These are phyloP conservation scores for Asbolus verrucosus DNA, from an alignment of 1,140 invertebrate species.

Conservation along the genomic window DNA sequence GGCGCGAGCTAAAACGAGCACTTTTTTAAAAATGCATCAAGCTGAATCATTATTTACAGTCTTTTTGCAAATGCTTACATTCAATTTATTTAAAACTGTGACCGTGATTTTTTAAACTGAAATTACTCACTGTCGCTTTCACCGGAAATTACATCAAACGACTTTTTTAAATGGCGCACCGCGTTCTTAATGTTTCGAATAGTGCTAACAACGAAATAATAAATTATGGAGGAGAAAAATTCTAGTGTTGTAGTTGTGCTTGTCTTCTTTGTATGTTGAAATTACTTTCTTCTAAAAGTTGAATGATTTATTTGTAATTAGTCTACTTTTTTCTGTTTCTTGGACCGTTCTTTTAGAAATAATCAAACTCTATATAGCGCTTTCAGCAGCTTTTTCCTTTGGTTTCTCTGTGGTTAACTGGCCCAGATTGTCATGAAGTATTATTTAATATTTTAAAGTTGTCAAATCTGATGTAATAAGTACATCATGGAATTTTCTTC, in stretches of 20 bases:
- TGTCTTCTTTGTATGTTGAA: too few species aligned
- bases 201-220: too few species aligned
- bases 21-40: slow-evolving; percentile 5
- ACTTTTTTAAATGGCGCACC: too few species aligned
- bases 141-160: too few species aligned
- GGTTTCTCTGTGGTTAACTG: slow-evolving; percentile 43
- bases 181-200: too few species aligned
- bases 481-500: slow-evolving; percentile 60
- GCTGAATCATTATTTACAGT: slow-evolving; percentile 21
- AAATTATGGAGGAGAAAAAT: too few species aligned
- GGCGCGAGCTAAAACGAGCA: background rate
- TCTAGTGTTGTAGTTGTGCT: too few species aligned
- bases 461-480: slow-evolving; percentile 45
- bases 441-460: slow-evolving; percentile 47
- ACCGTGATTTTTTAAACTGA: too few species aligned
- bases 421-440: slow-evolving; percentile 50
- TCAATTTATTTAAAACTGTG: too few species aligned
- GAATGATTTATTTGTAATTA: too few species aligned
- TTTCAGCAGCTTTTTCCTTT: slow-evolving; percentile 55
- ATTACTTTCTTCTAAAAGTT: too few species aligned
- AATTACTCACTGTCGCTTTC: too few species aligned
- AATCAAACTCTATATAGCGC: slow-evolving; percentile 66
- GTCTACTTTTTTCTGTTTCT: slow-evolving; percentile 68
- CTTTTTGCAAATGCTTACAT: background rate
- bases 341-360: slow-evolving; percentile 65